Evolutionary conservation across 2,888 invertebrate genomes (phyloP).

Genomic region (Mactromeris polynyma): DNA sequence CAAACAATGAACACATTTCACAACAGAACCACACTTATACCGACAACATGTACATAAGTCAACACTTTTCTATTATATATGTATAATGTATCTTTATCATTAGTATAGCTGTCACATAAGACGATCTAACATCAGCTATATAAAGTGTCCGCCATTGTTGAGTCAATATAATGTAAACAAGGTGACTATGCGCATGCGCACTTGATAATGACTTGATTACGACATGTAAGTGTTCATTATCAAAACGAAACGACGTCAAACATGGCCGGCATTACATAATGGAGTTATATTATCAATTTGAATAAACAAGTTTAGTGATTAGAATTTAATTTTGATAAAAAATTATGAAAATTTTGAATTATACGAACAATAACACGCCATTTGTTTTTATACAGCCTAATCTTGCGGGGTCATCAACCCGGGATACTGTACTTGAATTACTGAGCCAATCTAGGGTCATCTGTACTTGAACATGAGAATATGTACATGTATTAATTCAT

Average conservation of each 20-base stretch:
- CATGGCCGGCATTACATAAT: neutral
- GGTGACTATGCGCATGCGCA: neutral
- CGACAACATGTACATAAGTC: neutral
- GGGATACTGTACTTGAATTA: neutral
- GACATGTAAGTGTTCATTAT: neutral
- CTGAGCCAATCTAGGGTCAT: neutral
- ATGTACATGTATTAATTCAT: neutral
- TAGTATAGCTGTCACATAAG: neutral
- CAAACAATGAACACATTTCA: neutral
- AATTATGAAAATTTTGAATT: neutral
- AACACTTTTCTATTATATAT: neutral
- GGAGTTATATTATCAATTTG: neutral
- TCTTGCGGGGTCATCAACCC: neutral
- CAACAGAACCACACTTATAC: no score
- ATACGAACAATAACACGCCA: neutral
- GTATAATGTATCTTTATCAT: neutral
- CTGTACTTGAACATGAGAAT: neutral
- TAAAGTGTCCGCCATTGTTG: neutral
- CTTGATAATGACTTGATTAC: neutral
- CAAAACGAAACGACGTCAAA: neutral
- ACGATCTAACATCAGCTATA: neutral
- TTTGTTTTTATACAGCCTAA: neutral
- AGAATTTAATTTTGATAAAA: constrained; percentile 7
- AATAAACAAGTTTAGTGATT: neutral
- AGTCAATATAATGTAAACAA: neutral